These are phyloP conservation scores for Lamellibrachia columna DNA, from an alignment of 2,888 invertebrate genomes.

Conservation along the genomic window DNA sequence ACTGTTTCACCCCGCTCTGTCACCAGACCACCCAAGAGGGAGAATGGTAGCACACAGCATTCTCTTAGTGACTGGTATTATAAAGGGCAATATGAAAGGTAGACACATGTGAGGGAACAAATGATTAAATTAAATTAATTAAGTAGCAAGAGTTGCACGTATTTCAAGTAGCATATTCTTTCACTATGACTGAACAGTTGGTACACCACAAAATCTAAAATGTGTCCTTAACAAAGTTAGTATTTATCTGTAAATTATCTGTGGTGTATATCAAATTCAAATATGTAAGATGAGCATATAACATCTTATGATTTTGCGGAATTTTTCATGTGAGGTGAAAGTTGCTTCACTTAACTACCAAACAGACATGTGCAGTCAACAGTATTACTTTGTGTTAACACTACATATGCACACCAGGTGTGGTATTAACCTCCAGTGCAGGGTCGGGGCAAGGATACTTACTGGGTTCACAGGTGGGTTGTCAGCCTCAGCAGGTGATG, in stretches of 20 bases:
- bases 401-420: not conserved
- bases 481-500: constrained; percentile 4
- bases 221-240: not conserved
- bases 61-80: not conserved
- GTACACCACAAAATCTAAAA: too few species aligned
- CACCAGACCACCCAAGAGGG: not conserved
- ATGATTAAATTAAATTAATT: not conserved
- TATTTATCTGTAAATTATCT: not conserved
- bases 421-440: not conserved
- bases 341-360: not conserved
- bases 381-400: not conserved
- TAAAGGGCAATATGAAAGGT: not conserved
- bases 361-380: not conserved
- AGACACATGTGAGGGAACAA: not conserved
- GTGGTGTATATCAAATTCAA: too few species aligned
- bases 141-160: not conserved
- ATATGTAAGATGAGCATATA: too few species aligned
- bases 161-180: not conserved
- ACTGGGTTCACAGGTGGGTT: not conserved
- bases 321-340: too few species aligned
- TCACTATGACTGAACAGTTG: too few species aligned
- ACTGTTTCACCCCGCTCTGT: too few species aligned
- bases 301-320: too few species aligned
- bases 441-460: not conserved
- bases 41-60: not conserved